Base-by-base conservation (phyloP, 2,113 vertebrate species). In the Erythrolamprus reginae region DNA sequence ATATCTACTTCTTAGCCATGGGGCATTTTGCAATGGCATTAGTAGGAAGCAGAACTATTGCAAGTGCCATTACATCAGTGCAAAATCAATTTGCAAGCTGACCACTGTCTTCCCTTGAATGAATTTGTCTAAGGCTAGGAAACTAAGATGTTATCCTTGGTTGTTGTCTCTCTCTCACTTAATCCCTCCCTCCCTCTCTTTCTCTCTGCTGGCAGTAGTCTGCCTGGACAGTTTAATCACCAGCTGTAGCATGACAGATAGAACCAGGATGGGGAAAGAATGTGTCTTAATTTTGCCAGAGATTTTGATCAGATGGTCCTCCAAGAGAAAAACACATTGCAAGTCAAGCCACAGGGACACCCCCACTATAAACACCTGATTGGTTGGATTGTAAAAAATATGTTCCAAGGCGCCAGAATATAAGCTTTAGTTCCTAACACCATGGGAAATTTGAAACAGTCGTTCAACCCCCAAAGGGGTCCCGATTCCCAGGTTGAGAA, bases 311-410 rank as follows among this genome's bases (percentile, higher is more conserved):
- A 87, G 84, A 86, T 53, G 70, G 58, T 70, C 84, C n/a, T 53
- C 58, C 58, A 38, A 86, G 70, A n/a, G 33, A 42, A 90, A 90
- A 90, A 84, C 58, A 85, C 84, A 86, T 53, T 52, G 70, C 58
- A 90, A 90, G 48, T 50, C 4, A 50, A 77, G 50, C 51, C 50
- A 52, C 15, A 19, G n/a, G n/a, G n/a, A n/a, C n/a, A n/a, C n/a
- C n/a, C n/a, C n/a, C n/a, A n/a, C n/a, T n/a, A n/a, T n/a, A n/a
- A n/a, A n/a, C n/a, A n/a, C n/a, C n/a, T n/a, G n/a, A n/a, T n/a
- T n/a, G n/a, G n/a, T n/a, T n/a, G n/a, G n/a, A n/a, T n/a, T n/a
- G n/a, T n/a, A n/a, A n/a, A n/a, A n/a, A n/a, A n/a, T n/a, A n/a
- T n/a, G n/a, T n/a, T n/a, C n/a, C n/a, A n/a, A n/a, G n/a, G n/a